Evolutionary conservation across 1,140 invertebrate species (phyloP), one percentile per base, ranked within the genome.

Genomic region (Drosophila albomicans): DNA sequence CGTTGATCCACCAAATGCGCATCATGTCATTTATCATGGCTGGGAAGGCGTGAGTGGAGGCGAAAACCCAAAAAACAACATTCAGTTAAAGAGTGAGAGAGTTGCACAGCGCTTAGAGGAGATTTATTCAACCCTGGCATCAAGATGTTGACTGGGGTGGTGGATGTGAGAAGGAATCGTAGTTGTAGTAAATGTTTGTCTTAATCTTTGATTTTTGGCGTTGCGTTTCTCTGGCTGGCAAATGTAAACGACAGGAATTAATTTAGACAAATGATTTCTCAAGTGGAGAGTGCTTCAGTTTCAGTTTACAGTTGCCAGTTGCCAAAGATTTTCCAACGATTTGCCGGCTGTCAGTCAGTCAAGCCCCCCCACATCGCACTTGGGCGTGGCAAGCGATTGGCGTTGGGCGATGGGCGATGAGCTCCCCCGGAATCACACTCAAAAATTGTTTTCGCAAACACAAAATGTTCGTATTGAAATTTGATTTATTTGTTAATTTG

Each of bases 191-290:
- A 91, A 92, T 92, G 91, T 91, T 92, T 92, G 91, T 92, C 91
- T 92, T 92, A 92, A 92, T 92, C 91, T 92, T 92, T 92, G 91
- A 92, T 92, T 92, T 91, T 89, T 82, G 20, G 20, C 20, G 84
- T 69, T 58, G 57, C 61, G 28, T 30, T 61, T 64, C n/a, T 72
- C 54, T 82, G 78, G 78, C 67, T 71, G 84, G 84, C 89, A 91
- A 92, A 92, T 92, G 91, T 92, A 92, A 92, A 92, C 91, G 91
- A 92, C 91, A 92, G 91, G 91, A 92, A 92, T 92, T 92, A 92
- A 92, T 92, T 92, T 92, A 91, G 91, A 92, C 87, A 92, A 92
- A 92, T 92, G 91, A 92, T 92, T 92, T 90, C 78, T 90, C 79
- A 92, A 92, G 91, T 90, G 88, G 79, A 70, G 54, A 54, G 54